Evolutionary conservation across 1,140 invertebrate genomes (phyloP).

Genomic region (Helicoverpa zea): DNA sequence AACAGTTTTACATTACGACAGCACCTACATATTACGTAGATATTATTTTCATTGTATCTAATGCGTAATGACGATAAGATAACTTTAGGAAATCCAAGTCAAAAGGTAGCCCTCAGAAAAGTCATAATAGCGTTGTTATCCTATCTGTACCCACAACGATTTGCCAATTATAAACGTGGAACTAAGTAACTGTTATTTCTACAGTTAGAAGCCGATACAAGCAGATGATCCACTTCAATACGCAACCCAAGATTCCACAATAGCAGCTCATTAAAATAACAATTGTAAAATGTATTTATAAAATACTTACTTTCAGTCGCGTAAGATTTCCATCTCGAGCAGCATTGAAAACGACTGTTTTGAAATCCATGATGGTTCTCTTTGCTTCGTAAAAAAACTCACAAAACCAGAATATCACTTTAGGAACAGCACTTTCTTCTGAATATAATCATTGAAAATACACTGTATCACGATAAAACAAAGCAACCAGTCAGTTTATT

Average conservation of each 20-base stretch:
- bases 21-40: slow-evolving; percentile 18
- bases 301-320: slow-evolving; percentile 81
- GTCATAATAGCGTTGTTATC: background rate
- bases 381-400: slow-evolving; percentile 72
- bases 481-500: slow-evolving; percentile 79
- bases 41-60: slow-evolving; percentile 5
- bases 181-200: slow-evolving; percentile 50
- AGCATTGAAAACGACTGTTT: slow-evolving; percentile 85
- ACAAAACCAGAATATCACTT: slow-evolving; percentile 77
- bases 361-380: slow-evolving; percentile 85
- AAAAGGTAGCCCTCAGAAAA: background rate
- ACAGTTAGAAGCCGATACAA: slow-evolving; percentile 40
- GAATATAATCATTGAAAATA: slow-evolving; percentile 80
- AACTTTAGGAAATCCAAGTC: background rate
- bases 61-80: slow-evolving; percentile 23
- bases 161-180: slow-evolving; percentile 39
- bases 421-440: slow-evolving; percentile 81
- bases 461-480: slow-evolving; percentile 73
- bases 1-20: slow-evolving; percentile 13
- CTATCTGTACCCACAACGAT: background rate
- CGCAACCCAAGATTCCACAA: background rate
- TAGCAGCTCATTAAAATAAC: background rate
- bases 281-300: slow-evolving; percentile 35
- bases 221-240: background rate
- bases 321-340: slow-evolving; percentile 83